Percentiles rank a stretch among this genome's conserved stretches.
Evolutionary conservation across 2,113 vertebrate species (phyloP).

Genomic region (Agapornis roseicollis): DNA sequence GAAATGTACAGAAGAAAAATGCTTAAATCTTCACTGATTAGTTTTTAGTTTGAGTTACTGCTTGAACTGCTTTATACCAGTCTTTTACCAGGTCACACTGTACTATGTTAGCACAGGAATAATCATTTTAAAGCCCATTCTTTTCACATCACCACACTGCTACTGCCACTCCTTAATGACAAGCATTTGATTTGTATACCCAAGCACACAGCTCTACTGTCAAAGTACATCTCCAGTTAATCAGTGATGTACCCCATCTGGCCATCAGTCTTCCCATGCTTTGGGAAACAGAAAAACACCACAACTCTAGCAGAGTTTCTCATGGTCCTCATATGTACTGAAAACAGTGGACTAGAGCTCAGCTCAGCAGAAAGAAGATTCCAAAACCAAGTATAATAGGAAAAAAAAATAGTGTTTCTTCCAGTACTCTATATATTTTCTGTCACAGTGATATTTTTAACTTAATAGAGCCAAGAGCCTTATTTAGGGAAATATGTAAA

Average conservation of each 20-base stretch:
- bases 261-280: neutral
- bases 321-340: neutral
- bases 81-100: neutral
- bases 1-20: neutral
- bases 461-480: neutral
- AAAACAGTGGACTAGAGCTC: neutral
- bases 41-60: neutral
- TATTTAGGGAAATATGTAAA: neutral
- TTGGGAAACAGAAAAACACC: neutral
- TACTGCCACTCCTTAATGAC: neutral
- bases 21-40: rapidly evolving
- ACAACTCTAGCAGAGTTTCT: neutral
- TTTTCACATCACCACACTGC: neutral
- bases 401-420: neutral
- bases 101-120: neutral
- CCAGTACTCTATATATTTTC: neutral
- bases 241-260: neutral
- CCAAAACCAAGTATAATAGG: neutral
- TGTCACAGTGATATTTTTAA: neutral
- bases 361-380: neutral
- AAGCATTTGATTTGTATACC: neutral
- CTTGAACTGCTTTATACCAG: neutral
- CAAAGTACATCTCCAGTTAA: neutral
- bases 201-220: neutral
- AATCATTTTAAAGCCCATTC: neutral